Evolutionary conservation across 1,140 invertebrate species (phyloP).

Genomic region (Nomia melanderi): DNA sequence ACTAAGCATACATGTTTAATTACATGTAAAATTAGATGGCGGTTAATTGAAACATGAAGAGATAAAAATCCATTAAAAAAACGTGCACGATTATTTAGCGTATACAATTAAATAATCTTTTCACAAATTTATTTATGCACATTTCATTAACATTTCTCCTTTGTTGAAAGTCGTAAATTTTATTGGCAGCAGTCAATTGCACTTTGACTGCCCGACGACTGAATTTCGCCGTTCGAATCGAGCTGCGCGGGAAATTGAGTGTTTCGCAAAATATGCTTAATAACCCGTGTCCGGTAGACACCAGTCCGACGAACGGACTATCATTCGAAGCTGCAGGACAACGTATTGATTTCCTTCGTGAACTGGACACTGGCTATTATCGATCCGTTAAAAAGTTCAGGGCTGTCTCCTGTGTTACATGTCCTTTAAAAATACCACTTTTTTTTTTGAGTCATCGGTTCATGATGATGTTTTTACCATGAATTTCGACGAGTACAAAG

Average conservation of each 20-base stretch:
- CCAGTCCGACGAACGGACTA: conserved; percentile 57
- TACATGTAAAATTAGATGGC: too few species aligned
- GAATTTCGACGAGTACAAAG: not conserved
- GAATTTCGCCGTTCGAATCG: conserved; percentile 4
- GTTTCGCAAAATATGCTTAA: conserved; percentile 21
- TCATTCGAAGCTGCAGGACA: conserved; percentile 70
- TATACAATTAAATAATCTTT: too few species aligned
- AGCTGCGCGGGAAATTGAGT: not conserved
- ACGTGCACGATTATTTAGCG: too few species aligned
- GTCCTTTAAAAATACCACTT: conserved; percentile 31
- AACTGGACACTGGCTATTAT: conserved; percentile 73
- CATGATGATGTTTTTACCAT: not conserved
- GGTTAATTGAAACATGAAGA: too few species aligned
- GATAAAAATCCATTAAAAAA: too few species aligned
- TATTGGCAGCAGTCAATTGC: too few species aligned
- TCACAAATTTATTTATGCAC: too few species aligned
- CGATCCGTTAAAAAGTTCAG: conserved; percentile 76
- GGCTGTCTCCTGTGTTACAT: conserved; percentile 63
- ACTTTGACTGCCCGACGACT: too few species aligned
- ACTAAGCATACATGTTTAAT: too few species aligned
- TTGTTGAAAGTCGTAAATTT: too few species aligned
- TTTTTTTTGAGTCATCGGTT: not conserved
- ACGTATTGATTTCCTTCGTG: conserved; percentile 73
- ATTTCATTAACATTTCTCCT: too few species aligned
- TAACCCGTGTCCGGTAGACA: conserved; percentile 42